A percentile compares a stretch with the other conserved stretches of the same genome.
Evolutionary conservation across 2,888 invertebrate genomes (phyloP).

Genomic region (Eumacrocentrus americanus): DNA sequence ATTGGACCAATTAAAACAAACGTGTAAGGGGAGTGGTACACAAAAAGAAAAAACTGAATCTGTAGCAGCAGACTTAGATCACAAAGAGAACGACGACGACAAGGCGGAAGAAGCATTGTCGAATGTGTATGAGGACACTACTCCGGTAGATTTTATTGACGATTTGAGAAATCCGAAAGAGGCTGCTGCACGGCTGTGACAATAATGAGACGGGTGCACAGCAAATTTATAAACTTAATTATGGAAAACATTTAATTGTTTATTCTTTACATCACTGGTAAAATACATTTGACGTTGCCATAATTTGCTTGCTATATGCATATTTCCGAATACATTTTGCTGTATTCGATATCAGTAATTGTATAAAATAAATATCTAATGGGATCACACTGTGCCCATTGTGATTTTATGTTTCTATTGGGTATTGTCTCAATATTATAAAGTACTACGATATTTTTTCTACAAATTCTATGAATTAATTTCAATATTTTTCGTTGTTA

Average conservation of each 20-base stretch:
- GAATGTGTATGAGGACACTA: background rate
- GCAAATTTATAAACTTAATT: too few relatives aligned
- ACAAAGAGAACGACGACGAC: background rate
- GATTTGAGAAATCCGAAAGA: too few relatives aligned
- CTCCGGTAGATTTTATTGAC: background rate
- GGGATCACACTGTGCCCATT: background rate
- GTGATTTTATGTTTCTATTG: background rate
- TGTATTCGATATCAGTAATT: background rate
- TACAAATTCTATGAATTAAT: background rate
- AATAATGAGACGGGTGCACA: too few relatives aligned
- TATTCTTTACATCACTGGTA: constrained; percentile 28
- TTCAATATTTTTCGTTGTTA: background rate
- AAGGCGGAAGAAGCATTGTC: background rate
- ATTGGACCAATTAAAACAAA: constrained; percentile 43
- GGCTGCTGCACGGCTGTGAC: too few relatives aligned
- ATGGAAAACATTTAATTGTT: too few relatives aligned
- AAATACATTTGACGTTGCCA: constrained; percentile 3
- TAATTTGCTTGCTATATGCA: constrained; percentile 1
- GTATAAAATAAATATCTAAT: constrained; percentile 24
- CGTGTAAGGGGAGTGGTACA: background rate
- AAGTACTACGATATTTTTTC: background rate
- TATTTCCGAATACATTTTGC: background rate
- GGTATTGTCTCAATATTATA: constrained; percentile 12
- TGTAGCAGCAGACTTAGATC: constrained; percentile 5
- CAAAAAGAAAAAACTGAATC: background rate